Evolutionary conservation across 2,797 vertebrate species (phyloP).

Genomic region (Alectoris magna): DNA sequence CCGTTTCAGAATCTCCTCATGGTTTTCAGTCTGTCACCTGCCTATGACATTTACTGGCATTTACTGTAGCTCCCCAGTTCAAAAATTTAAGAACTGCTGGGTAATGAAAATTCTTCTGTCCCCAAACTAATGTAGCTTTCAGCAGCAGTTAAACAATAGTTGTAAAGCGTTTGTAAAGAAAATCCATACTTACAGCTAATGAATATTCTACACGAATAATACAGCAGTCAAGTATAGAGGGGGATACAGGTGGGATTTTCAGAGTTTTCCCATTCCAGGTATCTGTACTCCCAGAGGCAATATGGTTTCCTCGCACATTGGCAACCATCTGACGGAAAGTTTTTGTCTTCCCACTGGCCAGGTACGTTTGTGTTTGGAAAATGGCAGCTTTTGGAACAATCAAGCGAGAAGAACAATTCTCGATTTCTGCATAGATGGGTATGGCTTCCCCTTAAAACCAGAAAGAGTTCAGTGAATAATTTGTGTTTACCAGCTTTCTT

Average conservation of each 20-base stretch:
- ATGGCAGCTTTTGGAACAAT: conserved; percentile 88
- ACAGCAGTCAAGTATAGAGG: conserved; percentile 85
- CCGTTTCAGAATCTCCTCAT: background rate
- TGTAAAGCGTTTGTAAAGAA: background rate
- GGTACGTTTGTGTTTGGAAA: conserved; percentile 87
- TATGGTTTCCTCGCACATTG: conserved; percentile 84
- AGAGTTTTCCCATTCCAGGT: conserved; percentile 86
- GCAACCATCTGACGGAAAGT: conserved; percentile 83
- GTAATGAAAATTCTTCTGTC: background rate
- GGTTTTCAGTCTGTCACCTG: background rate
- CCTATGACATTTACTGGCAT: background rate
- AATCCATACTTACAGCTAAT: conserved; percentile 80
- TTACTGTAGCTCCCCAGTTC: background rate
- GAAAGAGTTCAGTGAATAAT: conserved; percentile 49
- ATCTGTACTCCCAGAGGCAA: conserved; percentile 84
- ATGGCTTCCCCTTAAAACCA: conserved; percentile 83
- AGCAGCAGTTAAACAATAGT: background rate
- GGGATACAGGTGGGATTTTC: conserved; percentile 85
- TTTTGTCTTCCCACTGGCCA: conserved; percentile 83
- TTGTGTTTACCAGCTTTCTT: conserved; percentile 35
- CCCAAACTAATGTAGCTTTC: background rate
- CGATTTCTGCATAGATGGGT: conserved; percentile 86
- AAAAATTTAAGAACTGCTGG: background rate
- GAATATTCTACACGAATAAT: conserved; percentile 87
- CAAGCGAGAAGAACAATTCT: conserved; percentile 86